Evolutionary conservation across 2,113 vertebrate genomes (phyloP), one percentile per base, ranked within the genome.

Genomic region (Spermophilus dauricus): DNA sequence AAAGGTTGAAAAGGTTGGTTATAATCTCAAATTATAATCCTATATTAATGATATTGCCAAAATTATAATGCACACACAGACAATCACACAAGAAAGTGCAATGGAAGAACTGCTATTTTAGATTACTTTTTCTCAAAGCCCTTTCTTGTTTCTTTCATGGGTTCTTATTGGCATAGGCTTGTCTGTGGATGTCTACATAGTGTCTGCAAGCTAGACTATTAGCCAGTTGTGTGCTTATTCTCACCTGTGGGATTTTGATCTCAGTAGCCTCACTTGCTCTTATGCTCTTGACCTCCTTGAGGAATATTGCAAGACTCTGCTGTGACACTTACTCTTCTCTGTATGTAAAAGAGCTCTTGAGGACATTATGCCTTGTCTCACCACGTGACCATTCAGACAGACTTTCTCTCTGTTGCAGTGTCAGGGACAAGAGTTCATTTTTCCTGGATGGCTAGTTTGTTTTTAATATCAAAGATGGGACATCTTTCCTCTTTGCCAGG

Each of bases 1-100:
- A 87, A 77, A 81, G 61, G 18, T 77, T 32, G 51, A 34, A 67
- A 70, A 88, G n/a, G 26, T 94, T 1, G 9, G 56, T 65, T 56
- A 0, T 6, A 58, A 86, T 80, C 78, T 89, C 48, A 99, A 99
- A 98, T 87, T 95, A 97, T 98, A 97, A 98, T 65, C 20, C 77
- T 96, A 39, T 95, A 93, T 75, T 98, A 53, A 6, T 16, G 20
- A n/a, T 42, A 28, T n/a, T 86, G 42, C 3, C 61, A 45, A 17
- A 39, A 18, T 32, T 17, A 0, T 20, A 37, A 2, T 95, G 61
- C 20, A 65, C 48, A 37, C 3, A 26, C 7, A 72, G 65, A 11
- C 3, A 58, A 30, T 53, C 13, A 30, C 14, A 32, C 4, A 12
- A 51, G 28, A 7, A 77, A 72, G 13, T 53, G 4, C 56, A 17